Evolutionary conservation across 2,113 vertebrate genomes (phyloP).

Genomic region (Sander lucioperca): DNA sequence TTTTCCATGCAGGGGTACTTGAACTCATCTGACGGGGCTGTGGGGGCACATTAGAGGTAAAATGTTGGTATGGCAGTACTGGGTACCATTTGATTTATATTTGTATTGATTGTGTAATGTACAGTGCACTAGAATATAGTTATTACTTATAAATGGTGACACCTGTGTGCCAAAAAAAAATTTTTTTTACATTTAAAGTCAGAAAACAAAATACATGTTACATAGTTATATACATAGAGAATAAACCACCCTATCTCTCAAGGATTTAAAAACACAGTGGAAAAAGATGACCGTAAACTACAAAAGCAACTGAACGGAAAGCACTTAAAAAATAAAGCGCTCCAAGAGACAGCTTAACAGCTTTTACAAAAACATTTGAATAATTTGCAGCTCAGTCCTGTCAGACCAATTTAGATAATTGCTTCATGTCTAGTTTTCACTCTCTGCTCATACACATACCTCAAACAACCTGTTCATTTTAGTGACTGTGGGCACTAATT

Average conservation of each 20-base stretch:
- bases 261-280: background rate
- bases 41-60: background rate
- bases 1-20: background rate
- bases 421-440: slow-evolving; percentile 32
- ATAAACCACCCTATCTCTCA: background rate
- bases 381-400: slow-evolving; percentile 31
- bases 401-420: slow-evolving; percentile 36
- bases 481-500: slow-evolving; percentile 59
- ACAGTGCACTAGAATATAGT: background rate
- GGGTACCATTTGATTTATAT: background rate
- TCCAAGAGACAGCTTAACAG: slow-evolving; percentile 1
- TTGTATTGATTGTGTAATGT: background rate
- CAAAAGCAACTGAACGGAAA: background rate
- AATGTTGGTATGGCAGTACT: background rate
- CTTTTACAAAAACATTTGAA: slow-evolving; percentile 9
- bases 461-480: slow-evolving; percentile 42
- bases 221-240: background rate
- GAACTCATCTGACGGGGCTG: background rate
- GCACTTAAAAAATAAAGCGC: background rate
- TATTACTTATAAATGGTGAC: background rate
- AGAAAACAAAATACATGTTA: background rate
- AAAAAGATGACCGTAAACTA: background rate
- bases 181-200: background rate
- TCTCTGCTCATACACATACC: slow-evolving; percentile 21
- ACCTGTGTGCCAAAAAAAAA: background rate